Evolutionary conservation across 2,888 invertebrate genomes (phyloP).

Genomic region (Coenonympha arcania): DNA sequence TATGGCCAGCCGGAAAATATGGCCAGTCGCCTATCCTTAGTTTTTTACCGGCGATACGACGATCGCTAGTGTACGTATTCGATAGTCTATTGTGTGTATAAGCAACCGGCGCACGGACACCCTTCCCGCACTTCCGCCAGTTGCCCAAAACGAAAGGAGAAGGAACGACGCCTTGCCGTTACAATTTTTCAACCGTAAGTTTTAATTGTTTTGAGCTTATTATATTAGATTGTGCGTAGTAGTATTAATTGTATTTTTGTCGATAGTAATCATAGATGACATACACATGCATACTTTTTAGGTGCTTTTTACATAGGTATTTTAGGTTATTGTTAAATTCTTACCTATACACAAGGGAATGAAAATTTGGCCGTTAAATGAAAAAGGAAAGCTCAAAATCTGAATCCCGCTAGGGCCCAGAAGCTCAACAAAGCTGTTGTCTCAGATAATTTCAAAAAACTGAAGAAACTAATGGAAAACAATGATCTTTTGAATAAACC

Average conservation of each 20-base stretch:
- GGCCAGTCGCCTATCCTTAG: background rate
- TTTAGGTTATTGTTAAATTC: background rate
- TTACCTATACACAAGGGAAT: background rate
- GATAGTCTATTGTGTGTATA: background rate
- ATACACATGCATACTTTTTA: background rate
- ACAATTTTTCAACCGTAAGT: no score
- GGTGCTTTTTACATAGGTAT: background rate
- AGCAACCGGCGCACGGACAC: background rate
- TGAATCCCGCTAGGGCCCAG: slow-evolving; percentile 22
- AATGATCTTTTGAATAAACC: slow-evolving; percentile 23
- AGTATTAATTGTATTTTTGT: background rate
- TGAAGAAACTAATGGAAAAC: slow-evolving; percentile 19
- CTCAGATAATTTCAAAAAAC: slow-evolving; percentile 23
- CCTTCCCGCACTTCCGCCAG: background rate
- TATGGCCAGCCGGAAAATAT: slow-evolving; percentile 11
- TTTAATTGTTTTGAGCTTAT: no score
- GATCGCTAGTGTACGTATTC: background rate
- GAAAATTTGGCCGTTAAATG: background rate
- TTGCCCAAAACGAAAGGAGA: no score
- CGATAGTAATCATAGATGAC: background rate
- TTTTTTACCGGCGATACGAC: background rate
- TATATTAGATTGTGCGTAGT: background rate
- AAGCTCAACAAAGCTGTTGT: slow-evolving; percentile 14
- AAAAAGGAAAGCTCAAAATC: slow-evolving; percentile 15
- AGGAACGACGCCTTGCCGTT: no score